These are phyloP conservation scores for Bruchidius siliquastri DNA, from an alignment of 2,888 invertebrate species.

Conservation along the genomic window DNA sequence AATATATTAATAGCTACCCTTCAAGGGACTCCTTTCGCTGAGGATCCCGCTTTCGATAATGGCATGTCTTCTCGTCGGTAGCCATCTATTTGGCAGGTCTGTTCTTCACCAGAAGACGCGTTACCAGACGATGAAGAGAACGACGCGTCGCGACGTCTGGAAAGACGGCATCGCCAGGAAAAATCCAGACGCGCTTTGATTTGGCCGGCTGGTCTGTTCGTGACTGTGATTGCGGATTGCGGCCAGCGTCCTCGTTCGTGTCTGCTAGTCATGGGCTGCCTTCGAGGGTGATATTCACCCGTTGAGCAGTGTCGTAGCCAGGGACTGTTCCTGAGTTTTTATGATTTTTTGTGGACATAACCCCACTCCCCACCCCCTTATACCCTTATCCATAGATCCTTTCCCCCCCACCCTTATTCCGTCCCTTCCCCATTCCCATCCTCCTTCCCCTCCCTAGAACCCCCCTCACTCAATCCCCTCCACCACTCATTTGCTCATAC, in stretches of 20 bases:
- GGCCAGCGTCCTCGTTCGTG: neutral
- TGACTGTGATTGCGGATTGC: neutral
- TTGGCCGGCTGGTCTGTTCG: neutral
- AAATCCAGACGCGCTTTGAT: neutral
- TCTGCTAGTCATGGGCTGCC: neutral
- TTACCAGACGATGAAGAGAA: no score
- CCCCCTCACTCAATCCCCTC: no score
- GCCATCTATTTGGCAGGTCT: neutral
- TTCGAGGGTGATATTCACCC: neutral
- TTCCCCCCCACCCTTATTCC: no score
- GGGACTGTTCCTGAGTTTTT: neutral
- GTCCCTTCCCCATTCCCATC: no score
- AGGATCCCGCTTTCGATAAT: neutral
- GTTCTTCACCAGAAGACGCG: neutral
- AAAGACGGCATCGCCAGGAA: neutral
- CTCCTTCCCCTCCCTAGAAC: no score
- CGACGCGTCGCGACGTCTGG: neutral
- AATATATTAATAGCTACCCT: neutral
- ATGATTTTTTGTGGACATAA: no score
- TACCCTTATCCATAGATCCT: no score
- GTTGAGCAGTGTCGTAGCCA: no score
- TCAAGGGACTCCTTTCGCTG: neutral
- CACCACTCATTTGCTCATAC: no score
- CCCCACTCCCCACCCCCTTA: no score
- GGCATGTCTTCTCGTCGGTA: neutral